phyloP scores from a whole-genome alignment of 2,888 invertebrate genomes.

The Fragum sueziense region DNA sequence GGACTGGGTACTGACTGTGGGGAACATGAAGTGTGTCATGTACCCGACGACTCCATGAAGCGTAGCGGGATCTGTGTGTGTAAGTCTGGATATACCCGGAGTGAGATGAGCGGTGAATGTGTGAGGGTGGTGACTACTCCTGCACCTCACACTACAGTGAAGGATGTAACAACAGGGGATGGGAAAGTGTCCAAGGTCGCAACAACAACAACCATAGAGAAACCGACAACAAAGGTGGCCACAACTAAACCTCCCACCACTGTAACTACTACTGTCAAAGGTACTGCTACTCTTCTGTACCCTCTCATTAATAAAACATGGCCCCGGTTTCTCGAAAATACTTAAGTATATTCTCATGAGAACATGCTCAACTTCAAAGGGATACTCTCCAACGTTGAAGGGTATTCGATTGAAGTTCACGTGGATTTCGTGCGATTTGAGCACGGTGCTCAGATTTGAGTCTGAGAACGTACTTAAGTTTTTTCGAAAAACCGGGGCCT shows the following conservation, averaged over 20 bases:
- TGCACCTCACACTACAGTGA: not conserved
- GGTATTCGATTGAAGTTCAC: no score
- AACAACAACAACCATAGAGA: slow-evolving; percentile 1
- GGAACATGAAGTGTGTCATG: slow-evolving; percentile 32
- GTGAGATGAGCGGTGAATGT: slow-evolving; percentile 18
- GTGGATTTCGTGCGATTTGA: no score
- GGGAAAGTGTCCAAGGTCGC: not conserved
- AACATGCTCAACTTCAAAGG: no score
- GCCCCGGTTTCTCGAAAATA: no score
- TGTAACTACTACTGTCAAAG: slow-evolving; percentile 6
- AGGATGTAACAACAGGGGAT: not conserved
- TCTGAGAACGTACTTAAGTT: no score
- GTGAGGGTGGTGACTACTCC: not conserved
- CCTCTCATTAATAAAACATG: no score
- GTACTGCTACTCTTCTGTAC: no score
- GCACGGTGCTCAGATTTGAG: no score
- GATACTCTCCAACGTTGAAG: no score
- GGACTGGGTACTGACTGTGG: slow-evolving; percentile 41
- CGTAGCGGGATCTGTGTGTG: slow-evolving; percentile 41
- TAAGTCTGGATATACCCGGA: slow-evolving; percentile 21
- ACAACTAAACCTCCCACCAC: not conserved
- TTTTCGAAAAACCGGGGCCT: no score
- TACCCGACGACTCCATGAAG: slow-evolving; percentile 10
- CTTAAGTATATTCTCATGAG: no score
- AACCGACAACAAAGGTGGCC: not conserved